A percentile compares a stretch with the other conserved stretches of the same genome.
phyloP scores from a whole-genome alignment of 2,888 invertebrate genomes.

The Lycia hirtaria region DNA sequence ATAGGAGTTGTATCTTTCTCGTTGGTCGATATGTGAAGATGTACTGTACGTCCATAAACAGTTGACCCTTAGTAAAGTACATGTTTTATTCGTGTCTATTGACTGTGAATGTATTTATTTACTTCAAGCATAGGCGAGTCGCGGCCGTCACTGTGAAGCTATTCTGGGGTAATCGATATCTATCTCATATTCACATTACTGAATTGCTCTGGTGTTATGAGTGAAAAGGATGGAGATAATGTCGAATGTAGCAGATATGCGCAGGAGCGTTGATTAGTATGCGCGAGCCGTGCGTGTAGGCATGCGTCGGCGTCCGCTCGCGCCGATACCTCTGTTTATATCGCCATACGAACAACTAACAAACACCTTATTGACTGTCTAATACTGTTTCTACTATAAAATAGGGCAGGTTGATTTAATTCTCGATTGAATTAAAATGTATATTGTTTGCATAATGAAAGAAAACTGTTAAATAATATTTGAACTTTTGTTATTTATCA shows the following conservation, averaged over 20 bases:
- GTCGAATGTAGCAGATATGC: background rate
- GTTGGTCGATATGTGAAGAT: constrained; percentile 13
- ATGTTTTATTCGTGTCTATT: constrained; percentile 15
- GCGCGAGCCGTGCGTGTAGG: constrained; percentile 74
- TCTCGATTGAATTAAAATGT: background rate
- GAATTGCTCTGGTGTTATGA: background rate
- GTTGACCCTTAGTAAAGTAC: constrained; percentile 16
- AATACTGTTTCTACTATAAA: constrained; percentile 1
- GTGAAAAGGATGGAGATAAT: background rate
- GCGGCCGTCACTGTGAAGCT: constrained; percentile 43
- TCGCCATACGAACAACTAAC: constrained; percentile 48
- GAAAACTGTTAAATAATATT: too few species aligned
- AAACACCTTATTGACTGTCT: constrained; percentile 34
- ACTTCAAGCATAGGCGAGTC: constrained; percentile 39
- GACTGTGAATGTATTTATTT: constrained; percentile 28
- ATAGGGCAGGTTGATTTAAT: too few species aligned
- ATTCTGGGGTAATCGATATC: background rate
- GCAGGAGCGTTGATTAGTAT: constrained; percentile 67
- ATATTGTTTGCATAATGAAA: too few species aligned
- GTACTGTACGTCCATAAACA: constrained; percentile 19
- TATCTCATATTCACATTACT: background rate
- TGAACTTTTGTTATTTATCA: too few species aligned
- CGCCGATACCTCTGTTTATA: constrained; percentile 53
- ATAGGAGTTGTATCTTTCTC: too few species aligned
- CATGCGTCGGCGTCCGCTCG: constrained; percentile 77